A percentile compares a stretch with the other conserved stretches of the same genome.
These are phyloP conservation scores for Arenaria interpres DNA, from an alignment of 2,113 vertebrate genomes.

Conservation along the genomic window DNA sequence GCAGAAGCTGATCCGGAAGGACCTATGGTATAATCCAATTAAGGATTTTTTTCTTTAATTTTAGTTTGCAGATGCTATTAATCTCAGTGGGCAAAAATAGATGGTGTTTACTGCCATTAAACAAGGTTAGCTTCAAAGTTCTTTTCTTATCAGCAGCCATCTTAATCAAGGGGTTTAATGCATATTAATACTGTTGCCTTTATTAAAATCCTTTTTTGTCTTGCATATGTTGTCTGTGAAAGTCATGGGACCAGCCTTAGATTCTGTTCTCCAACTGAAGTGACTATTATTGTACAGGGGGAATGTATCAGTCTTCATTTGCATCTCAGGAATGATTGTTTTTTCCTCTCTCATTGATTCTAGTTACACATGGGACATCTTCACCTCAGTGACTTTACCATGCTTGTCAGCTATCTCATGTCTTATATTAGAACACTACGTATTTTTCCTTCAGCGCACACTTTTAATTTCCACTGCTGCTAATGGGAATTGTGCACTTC, in stretches of 20 bases:
- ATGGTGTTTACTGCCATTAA: slow-evolving; percentile 8
- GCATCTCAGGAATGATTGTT: background rate
- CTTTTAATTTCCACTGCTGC: background rate
- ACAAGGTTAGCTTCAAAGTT: slow-evolving; percentile 11
- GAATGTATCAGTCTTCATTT: background rate
- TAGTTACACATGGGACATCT: background rate
- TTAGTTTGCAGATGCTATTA: slow-evolving; percentile 7
- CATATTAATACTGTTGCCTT: slow-evolving; percentile 1
- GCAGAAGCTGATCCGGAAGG: background rate
- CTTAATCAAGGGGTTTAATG: slow-evolving; percentile 22
- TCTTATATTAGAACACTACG: background rate
- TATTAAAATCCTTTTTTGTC: background rate
- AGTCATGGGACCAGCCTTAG: background rate
- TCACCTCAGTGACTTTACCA: background rate
- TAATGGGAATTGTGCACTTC: background rate
- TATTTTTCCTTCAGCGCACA: background rate
- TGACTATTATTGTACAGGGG: background rate
- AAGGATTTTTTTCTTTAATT: background rate
- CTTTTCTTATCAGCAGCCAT: background rate
- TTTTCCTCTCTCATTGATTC: background rate
- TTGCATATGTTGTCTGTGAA: background rate
- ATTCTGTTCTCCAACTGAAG: background rate
- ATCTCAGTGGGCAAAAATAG: background rate
- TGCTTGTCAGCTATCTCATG: background rate
- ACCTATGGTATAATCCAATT: background rate